These are phyloP conservation scores for Rhabdornis inornatus DNA, from an alignment of 2,113 vertebrate genomes.

Conservation along the genomic window DNA sequence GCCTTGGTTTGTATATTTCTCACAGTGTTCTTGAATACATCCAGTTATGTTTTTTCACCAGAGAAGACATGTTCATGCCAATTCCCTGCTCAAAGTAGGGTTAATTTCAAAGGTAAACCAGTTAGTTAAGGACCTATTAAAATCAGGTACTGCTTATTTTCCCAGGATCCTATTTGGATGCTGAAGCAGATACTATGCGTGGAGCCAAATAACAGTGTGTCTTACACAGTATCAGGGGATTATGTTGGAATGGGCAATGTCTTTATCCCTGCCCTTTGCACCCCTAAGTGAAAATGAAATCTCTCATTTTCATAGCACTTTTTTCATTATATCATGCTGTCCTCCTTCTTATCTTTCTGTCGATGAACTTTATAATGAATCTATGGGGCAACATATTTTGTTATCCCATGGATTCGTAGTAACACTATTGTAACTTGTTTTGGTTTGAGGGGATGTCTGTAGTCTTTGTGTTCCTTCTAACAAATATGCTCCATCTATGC, in stretches of 20 bases:
- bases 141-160: background rate
- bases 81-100: background rate
- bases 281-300: background rate
- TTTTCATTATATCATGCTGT: background rate
- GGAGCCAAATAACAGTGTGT: background rate
- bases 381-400: background rate
- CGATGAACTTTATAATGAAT: background rate
- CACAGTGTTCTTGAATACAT: background rate
- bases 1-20: background rate
- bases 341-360: background rate
- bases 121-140: background rate
- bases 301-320: background rate
- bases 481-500: background rate
- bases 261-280: background rate
- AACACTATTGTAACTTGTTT: background rate
- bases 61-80: background rate
- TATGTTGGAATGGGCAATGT: background rate
- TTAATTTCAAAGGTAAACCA: background rate
- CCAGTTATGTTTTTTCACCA: background rate
- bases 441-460: background rate
- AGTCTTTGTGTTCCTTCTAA: background rate
- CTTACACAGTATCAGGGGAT: background rate
- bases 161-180: background rate
- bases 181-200: background rate
- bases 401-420: background rate